Conservation (phyloP, 2,888 invertebrate species). For the Scaptomyza polygonia region DNA sequence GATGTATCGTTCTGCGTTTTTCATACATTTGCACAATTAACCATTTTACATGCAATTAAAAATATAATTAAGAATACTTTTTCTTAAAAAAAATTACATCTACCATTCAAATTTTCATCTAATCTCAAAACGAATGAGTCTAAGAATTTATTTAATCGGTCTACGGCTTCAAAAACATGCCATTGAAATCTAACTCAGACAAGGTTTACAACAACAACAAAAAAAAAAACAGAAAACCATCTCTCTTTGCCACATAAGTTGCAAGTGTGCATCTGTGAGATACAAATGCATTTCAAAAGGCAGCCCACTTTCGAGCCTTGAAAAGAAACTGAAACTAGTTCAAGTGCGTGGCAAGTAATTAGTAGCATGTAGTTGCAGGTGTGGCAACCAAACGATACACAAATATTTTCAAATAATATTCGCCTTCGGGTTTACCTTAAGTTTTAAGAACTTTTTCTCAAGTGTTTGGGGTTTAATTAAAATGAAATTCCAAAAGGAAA, state of each 20-base stretch:
- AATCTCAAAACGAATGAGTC: constrained; percentile 1
- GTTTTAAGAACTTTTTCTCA: constrained; percentile 31
- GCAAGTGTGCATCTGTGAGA: constrained; percentile 25
- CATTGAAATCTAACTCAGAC: too few species aligned
- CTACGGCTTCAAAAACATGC: neutral
- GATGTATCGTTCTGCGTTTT: too few species aligned
- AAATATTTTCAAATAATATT: constrained; percentile 68
- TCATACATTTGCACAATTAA: too few species aligned
- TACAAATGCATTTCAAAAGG: constrained; percentile 24
- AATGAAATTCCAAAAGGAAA: constrained; percentile 42
- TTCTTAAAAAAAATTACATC: neutral
- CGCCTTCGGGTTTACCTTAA: constrained; percentile 57
- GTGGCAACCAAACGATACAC: too few species aligned
- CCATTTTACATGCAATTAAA: too few species aligned
- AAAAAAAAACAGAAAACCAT: too few species aligned
- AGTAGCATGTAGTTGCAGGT: constrained; percentile 55
- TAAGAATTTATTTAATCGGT: constrained; percentile 1
- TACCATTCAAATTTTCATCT: neutral
- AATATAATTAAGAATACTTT: too few species aligned
- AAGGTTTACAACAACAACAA: too few species aligned
- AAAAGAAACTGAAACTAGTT: constrained; percentile 63
- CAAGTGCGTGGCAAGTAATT: constrained; percentile 76
- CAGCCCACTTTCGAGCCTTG: constrained; percentile 30
- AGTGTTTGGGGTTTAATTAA: constrained; percentile 68
- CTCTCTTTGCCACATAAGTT: constrained; percentile 6